Percentiles rank a stretch among this genome's conserved stretches.
Evolutionary conservation across 2,797 vertebrate species (phyloP).

Genomic region (Phoxinus dragarum): DNA sequence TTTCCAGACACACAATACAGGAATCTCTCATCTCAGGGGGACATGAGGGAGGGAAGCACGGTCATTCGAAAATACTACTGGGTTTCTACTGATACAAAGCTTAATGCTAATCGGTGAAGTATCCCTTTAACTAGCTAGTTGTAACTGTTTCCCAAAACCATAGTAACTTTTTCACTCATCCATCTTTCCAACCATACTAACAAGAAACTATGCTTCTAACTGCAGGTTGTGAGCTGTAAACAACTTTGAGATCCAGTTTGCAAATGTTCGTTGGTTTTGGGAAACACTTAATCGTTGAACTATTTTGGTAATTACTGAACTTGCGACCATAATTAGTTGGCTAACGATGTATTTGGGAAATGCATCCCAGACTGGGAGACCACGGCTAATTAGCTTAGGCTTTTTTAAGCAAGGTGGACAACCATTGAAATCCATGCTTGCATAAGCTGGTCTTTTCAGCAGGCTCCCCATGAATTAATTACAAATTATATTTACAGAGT

Average conservation of each 20-base stretch:
- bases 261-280: neutral
- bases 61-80: too few relatives aligned
- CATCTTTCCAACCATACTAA: neutral
- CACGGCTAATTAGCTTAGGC: neutral
- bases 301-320: neutral
- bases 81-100: too few relatives aligned
- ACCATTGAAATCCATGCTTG: neutral
- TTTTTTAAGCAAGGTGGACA: neutral
- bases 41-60: too few relatives aligned
- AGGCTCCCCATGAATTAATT: conserved; percentile 5
- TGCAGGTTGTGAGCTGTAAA: neutral
- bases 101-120: too few relatives aligned
- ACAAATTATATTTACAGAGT: conserved; percentile 35
- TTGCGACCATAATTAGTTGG: too few relatives aligned
- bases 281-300: neutral
- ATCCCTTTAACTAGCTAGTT: neutral
- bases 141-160: neutral
- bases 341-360: neutral
- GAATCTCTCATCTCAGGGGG: too few relatives aligned
- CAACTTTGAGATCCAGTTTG: neutral
- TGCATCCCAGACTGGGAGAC: neutral
- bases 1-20: too few relatives aligned
- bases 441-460: neutral
- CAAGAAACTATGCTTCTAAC: neutral
- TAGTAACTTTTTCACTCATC: neutral